Evolutionary conservation across 2,888 invertebrate species (phyloP).

Genomic region (Cosmia pyralina): DNA sequence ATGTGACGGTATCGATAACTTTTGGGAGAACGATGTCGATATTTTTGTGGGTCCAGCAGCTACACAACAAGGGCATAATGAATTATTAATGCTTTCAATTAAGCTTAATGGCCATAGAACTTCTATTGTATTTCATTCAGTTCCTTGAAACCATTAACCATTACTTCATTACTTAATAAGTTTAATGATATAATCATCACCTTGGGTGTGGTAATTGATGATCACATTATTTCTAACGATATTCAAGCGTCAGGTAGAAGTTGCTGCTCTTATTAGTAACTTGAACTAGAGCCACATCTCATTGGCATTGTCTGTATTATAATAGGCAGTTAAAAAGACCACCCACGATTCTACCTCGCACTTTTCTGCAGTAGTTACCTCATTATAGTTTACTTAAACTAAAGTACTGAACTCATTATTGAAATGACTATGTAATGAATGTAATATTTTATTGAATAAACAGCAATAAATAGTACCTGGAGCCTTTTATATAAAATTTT

Average conservation of each 20-base stretch:
- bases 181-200: background rate
- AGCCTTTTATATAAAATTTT: background rate
- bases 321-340: slow-evolving; percentile 15
- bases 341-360: background rate
- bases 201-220: background rate
- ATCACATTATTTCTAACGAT: slow-evolving; percentile 17
- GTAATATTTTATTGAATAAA: too few relatives aligned
- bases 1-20: slow-evolving; percentile 35
- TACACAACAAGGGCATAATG: background rate
- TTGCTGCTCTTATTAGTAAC: slow-evolving; percentile 18
- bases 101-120: too few relatives aligned
- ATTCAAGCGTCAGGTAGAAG: slow-evolving; percentile 21
- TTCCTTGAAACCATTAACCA: background rate
- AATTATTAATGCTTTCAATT: background rate
- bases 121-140: too few relatives aligned
- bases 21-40: slow-evolving; percentile 10
- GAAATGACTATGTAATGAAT: background rate
- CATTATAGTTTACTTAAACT: background rate
- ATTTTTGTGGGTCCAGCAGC: background rate
- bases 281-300: slow-evolving; percentile 8
- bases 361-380: background rate
- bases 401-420: background rate
- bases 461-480: background rate
- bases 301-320: slow-evolving; percentile 22
- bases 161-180: background rate